Base-by-base conservation (phyloP, 2,888 invertebrate species). In the Disparrhopalites patrizii region DNA sequence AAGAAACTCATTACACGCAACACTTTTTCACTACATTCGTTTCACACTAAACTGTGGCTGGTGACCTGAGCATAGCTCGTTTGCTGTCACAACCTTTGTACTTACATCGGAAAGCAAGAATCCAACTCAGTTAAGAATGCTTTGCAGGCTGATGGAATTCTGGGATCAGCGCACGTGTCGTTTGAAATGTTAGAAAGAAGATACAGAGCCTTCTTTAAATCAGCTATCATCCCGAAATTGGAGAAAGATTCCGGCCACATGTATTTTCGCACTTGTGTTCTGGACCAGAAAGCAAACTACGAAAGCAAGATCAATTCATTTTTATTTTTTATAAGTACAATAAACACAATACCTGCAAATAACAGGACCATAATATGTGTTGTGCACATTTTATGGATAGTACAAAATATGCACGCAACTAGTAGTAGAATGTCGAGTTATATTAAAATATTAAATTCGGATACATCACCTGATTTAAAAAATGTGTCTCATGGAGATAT, bases 261-360 rank as follows among this genome's bases (percentile, higher is more conserved):
- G 30, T 63, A 56, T 20, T 63, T 63, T n/a, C 56, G 3, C 15
- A 55, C n/a, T 63, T 63, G 55, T 27, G 40, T 28, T 33, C 56
- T 63, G 3, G 56, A 28, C 63, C 63, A 63, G 18, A 10, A 62
- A 13, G 27, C 33, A 62, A 63, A 63, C 50, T 62, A 36, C 3
- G 52, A 36, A 7, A 50, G 33, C 3, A 33, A 51, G 31, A 7
- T 13, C 27, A 28, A 30, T 25, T 36, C 56, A 52, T n/a, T n/a
- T n/a, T n/a, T n/a, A n/a, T n/a, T n/a, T n/a, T n/a, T n/a, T n/a
- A n/a, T n/a, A n/a, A n/a, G n/a, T n/a, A n/a, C n/a, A n/a, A n/a
- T n/a, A n/a, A n/a, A n/a, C n/a, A n/a, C n/a, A n/a, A n/a, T n/a
- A n/a, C n/a, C n/a, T n/a, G n/a, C n/a, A n/a, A n/a, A n/a, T n/a